Base-by-base conservation (phyloP, 2,888 invertebrate species). In the Zootermopsis nevadensis region DNA sequence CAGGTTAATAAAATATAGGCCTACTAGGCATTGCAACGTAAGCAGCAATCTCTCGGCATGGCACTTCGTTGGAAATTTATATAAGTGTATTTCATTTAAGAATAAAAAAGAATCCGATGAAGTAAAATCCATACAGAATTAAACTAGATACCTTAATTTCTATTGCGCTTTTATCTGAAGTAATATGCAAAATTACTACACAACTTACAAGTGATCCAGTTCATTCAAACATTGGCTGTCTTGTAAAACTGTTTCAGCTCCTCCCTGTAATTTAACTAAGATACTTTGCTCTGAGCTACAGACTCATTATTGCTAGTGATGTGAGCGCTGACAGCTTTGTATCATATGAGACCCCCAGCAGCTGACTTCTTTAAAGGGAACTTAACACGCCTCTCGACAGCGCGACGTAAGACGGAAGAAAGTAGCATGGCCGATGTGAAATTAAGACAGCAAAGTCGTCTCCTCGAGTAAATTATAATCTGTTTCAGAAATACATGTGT, bases 281-380 rank as follows among this genome's bases (percentile, higher is more conserved):
- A n/a, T 31, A 15, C 19, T 48, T 48, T 15, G 48, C 48, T 48
- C 0, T 48, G 27, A 74, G 74, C 2, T 69, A n/a, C 31, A 19
- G 31, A 3, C 67, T 69, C 69, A 69, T 69, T 69, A 69, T 7
- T 22, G 33, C 24, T 15, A 0, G 22, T 72, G 72, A 74, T 42
- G 74, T n/a, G n/a, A 42, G 24, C 38, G 35, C 74, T 38, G 74
- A 74, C 74, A 74, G 38, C 33, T 42, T 24, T 2, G 74, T n/a
- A 74, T 74, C 38, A 74, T 38, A 10, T 38, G 74, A 27, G 24
- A 42, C 42, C 74, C 74, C 74, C 42, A 74, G 74, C 74, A 42
- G 74, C 69, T 74, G 72, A 72, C 31, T 35, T 6, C 74, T 74
- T 74, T 74, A 42, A 24, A 74, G 38, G 74, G 38, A 33, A 38